Conservation (phyloP, 2,888 invertebrate genomes). For the Busseola fusca region DNA sequence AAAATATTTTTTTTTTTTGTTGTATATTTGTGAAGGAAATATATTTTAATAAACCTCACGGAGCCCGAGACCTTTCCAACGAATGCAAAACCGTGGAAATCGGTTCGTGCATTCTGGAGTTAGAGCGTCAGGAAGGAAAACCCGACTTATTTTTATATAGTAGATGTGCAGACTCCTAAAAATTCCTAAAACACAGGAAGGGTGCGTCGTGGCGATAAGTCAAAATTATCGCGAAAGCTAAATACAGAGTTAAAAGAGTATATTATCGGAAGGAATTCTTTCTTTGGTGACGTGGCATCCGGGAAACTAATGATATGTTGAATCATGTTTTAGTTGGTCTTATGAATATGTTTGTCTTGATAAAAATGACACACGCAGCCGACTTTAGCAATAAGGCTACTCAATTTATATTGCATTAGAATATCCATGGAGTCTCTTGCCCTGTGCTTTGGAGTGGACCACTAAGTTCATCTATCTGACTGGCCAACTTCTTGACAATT, state of each 20-base stretch:
- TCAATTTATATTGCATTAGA: background rate
- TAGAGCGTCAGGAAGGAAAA: too few relatives aligned
- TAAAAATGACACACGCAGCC: background rate
- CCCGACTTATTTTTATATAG: too few relatives aligned
- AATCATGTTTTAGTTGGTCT: background rate
- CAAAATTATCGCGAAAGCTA: slow-evolving; percentile 10
- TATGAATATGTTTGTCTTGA: background rate
- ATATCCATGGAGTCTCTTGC: background rate
- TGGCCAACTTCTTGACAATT: background rate
- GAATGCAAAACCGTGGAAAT: too few relatives aligned
- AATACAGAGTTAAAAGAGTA: background rate
- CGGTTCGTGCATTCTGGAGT: too few relatives aligned
- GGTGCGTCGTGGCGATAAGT: slow-evolving; percentile 40
- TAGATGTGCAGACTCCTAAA: background rate
- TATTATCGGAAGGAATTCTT: slow-evolving; percentile 8
- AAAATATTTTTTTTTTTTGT: too few relatives aligned
- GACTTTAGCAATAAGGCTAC: background rate
- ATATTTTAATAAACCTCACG: too few relatives aligned
- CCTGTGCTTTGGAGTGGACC: background rate
- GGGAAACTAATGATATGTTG: background rate
- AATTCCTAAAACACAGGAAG: background rate
- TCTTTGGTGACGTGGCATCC: slow-evolving; percentile 16
- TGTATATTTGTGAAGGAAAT: too few relatives aligned
- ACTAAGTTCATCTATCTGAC: background rate
- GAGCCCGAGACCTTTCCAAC: too few relatives aligned